These are phyloP conservation scores for Chrysomallon squamiferum DNA, from an alignment of 1,140 invertebrate genomes.

Conservation along the genomic window DNA sequence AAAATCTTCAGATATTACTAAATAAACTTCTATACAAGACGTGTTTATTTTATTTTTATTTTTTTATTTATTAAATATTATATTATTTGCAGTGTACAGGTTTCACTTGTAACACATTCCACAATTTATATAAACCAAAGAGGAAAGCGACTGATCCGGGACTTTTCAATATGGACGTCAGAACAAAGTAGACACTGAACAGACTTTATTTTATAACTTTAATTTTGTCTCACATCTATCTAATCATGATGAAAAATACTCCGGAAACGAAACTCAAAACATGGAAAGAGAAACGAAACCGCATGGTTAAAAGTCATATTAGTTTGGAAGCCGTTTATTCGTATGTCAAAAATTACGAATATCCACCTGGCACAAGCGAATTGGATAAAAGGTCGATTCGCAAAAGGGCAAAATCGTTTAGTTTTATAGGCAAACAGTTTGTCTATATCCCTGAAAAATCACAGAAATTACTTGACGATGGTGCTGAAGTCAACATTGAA, in stretches of 20 bases:
- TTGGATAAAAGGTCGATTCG: background rate
- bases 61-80: no score
- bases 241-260: background rate
- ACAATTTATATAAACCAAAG: no score
- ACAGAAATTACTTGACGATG: background rate
- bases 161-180: no score
- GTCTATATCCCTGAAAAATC: background rate
- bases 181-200: no score
- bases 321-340: background rate
- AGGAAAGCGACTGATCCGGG: no score
- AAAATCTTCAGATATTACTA: no score
- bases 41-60: no score
- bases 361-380: background rate
- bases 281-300: background rate
- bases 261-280: background rate
- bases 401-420: constrained; percentile 2
- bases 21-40: no score
- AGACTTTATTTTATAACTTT: no score
- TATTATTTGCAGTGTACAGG: no score
- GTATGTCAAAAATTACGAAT: background rate
- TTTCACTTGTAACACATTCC: no score
- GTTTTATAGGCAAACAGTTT: background rate
- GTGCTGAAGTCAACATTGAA: background rate
- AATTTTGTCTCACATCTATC: no score
- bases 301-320: background rate